Conservation (phyloP, 2,888 invertebrate species). For the Meloe dianella region DNA sequence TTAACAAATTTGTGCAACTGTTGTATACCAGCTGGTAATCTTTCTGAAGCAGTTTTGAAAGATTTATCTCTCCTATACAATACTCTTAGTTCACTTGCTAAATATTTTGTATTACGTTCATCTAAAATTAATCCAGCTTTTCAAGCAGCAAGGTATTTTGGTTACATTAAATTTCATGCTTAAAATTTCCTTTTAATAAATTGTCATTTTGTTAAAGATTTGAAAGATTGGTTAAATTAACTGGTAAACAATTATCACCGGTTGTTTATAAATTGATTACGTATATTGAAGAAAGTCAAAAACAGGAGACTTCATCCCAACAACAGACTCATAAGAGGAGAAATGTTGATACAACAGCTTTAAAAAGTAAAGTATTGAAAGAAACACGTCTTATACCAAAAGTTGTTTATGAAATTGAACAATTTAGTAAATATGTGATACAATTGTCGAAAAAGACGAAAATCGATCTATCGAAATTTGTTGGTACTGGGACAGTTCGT, state of each 20-base stretch:
- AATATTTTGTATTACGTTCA: slow-evolving; percentile 65
- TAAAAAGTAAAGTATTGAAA: slow-evolving; percentile 63
- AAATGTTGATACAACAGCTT: slow-evolving; percentile 44
- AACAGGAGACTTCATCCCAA: slow-evolving; percentile 46
- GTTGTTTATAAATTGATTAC: slow-evolving; percentile 66
- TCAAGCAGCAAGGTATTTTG: slow-evolving; percentile 61
- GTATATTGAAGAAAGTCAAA: slow-evolving; percentile 64
- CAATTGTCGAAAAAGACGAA: slow-evolving; percentile 67
- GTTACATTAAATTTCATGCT: slow-evolving; percentile 2
- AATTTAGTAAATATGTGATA: slow-evolving; percentile 66
- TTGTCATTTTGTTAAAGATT: slow-evolving; percentile 56
- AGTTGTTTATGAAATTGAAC: slow-evolving; percentile 70
- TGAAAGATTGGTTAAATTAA: slow-evolving; percentile 64
- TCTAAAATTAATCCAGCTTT: slow-evolving; percentile 60
- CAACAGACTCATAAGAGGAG: slow-evolving; percentile 49
- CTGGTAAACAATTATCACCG: slow-evolving; percentile 66
- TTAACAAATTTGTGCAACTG: slow-evolving; percentile 62
- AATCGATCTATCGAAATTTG: slow-evolving; percentile 63
- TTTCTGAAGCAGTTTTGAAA: slow-evolving; percentile 65
- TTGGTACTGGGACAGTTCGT: slow-evolving; percentile 68
- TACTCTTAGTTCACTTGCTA: slow-evolving; percentile 64
- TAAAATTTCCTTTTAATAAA: slow-evolving; percentile 8
- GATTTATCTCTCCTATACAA: slow-evolving; percentile 64
- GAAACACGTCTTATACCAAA: slow-evolving; percentile 71
- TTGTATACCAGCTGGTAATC: slow-evolving; percentile 62